Conservation (phyloP, 1,140 invertebrate species). For the Microplitis mediator region DNA sequence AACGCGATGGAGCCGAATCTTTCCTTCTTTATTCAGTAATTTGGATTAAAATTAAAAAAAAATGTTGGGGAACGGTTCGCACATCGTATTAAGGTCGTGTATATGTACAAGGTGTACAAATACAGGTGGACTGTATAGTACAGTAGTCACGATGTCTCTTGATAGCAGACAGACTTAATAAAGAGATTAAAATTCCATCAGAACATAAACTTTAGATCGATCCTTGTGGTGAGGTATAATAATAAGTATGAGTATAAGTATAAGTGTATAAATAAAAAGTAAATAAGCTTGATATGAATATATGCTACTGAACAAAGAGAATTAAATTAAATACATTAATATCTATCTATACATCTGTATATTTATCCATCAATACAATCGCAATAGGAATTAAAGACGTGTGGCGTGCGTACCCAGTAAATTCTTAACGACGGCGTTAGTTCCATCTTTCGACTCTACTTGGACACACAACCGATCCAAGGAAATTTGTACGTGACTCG, state of each 20-base stretch:
- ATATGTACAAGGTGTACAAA: neutral
- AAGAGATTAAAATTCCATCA: slow-evolving; percentile 9
- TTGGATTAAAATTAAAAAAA: no score
- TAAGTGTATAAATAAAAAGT: no score
- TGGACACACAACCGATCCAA: neutral
- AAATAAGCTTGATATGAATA: neutral
- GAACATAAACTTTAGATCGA: neutral
- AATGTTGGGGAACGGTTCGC: no score
- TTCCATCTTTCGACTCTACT: neutral
- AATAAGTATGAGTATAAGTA: neutral
- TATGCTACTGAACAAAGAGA: neutral
- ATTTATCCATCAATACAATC: neutral
- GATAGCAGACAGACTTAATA: neutral
- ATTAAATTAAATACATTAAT: neutral
- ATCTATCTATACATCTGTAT: no score
- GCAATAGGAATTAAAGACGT: neutral
- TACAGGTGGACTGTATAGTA: neutral
- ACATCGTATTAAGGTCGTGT: neutral
- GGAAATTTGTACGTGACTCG: slow-evolving; percentile 8
- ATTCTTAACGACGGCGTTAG: neutral
- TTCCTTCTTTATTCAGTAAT: no score
- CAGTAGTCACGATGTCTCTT: no score
- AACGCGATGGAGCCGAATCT: no score
- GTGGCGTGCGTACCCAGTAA: neutral
- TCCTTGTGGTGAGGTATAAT: neutral